Base-by-base conservation (phyloP, 2,888 invertebrate genomes). In the Rugalucina vietnamica region DNA sequence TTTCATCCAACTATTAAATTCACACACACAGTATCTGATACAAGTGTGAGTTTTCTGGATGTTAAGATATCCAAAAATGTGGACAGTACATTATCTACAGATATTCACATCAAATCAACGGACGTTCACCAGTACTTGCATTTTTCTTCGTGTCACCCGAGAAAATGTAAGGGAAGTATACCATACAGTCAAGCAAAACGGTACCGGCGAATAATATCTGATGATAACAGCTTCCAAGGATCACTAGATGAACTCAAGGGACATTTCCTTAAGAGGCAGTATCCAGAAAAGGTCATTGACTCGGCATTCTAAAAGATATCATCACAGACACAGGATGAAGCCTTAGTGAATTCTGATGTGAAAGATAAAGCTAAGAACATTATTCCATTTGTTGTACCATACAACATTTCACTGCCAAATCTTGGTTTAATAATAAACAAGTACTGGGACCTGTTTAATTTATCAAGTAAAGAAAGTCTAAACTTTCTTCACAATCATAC, bases 101-200 rank as follows among this genome's bases (percentile, higher is more conserved):
- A n/a, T 32, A 24, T 60, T 39, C 24, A 36, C 37, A 24, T 80
- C 4, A 69, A 75, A 60, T 18, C 32, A 24, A 80, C 50, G 24
- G 69, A 77, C 29, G 37, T 43, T 32, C 82, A 74, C 34, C 82
- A 73, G 39, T 77, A 77, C 39, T 12, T 77, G 5, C 29, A 74
- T 14, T 81, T 72, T 27, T 69, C 72, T n/a, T 72, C 73, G 27
- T 72, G 60, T 36, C 72, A 72, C 29, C 76, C 77, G 10, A 69
- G 27, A 29, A n/a, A 12, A 36, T 76, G 76, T 32, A 78, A 78
- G 29, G 49, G 74, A 24, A 70, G 70, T 1, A 77, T 81, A 27
- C 81, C 72, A 32, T 76, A 69, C 29, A 82, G 74, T 36, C 81
- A 82, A 43, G 65, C 81, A 18, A 82, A 76, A 60, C 72, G 81